These are phyloP conservation scores for Cebus imitator DNA, from an alignment of 2,113 vertebrate genomes.

Conservation along the genomic window DNA sequence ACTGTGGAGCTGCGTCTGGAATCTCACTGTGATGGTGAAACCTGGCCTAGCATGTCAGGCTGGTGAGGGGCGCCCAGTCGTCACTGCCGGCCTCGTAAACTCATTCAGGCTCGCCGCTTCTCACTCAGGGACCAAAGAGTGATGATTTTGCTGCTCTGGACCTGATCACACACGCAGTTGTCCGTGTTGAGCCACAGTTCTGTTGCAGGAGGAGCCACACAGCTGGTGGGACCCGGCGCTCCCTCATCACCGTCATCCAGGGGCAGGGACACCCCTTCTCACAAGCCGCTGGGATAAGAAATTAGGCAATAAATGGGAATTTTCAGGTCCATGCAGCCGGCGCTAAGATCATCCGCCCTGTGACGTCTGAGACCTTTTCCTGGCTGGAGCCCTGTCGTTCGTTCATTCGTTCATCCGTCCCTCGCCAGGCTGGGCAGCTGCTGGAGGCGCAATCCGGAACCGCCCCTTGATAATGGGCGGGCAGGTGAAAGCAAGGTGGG, in stretches of 20 bases:
- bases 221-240: background rate
- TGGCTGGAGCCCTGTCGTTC: background rate
- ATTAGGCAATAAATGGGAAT: background rate
- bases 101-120: rapidly evolving
- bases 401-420: background rate
- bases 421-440: background rate
- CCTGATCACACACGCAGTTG: rapidly evolving
- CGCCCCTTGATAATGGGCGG: background rate
- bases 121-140: rapidly evolving
- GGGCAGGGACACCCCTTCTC: rapidly evolving
- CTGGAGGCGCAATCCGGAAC: background rate
- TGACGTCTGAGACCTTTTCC: background rate
- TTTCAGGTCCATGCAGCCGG: rapidly evolving
- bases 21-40: rapidly evolving
- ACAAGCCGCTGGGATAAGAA: background rate
- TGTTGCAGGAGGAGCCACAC: background rate
- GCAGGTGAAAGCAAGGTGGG: background rate
- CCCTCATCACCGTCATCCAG: rapidly evolving
- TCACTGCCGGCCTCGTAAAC: rapidly evolving
- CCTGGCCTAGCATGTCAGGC: rapidly evolving
- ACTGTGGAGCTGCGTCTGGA: background rate
- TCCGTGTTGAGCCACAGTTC: background rate
- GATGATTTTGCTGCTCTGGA: background rate
- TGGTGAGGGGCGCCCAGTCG: rapidly evolving
- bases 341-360: rapidly evolving